Conservation (phyloP, 2,888 invertebrate genomes). For the Anoplius nigerrimus region DNA sequence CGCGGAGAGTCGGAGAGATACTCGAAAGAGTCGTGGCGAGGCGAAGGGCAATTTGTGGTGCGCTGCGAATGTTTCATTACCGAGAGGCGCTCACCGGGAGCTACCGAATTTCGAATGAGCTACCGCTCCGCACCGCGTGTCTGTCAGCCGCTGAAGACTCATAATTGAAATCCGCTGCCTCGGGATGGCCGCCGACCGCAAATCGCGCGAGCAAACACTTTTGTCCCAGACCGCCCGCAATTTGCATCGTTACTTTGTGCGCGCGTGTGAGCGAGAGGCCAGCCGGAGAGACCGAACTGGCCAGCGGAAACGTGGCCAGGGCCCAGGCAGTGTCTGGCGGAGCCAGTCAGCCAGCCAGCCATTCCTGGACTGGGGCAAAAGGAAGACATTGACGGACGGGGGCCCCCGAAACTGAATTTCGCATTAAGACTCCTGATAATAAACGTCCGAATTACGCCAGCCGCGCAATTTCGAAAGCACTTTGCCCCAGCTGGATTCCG, state of each 20-base stretch:
- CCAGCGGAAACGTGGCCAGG: not conserved
- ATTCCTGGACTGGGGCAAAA: slow-evolving; percentile 4
- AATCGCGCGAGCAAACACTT: slow-evolving; percentile 72
- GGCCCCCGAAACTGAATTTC: slow-evolving; percentile 36
- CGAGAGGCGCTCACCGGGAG: slow-evolving; percentile 66
- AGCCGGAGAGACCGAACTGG: not conserved
- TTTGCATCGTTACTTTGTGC: slow-evolving; percentile 65
- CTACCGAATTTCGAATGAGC: slow-evolving; percentile 75
- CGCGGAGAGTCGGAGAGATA: slow-evolving; percentile 1
- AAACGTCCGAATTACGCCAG: slow-evolving; percentile 27
- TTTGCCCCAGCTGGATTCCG: too few species aligned
- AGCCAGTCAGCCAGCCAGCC: too few species aligned
- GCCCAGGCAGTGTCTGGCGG: too few species aligned
- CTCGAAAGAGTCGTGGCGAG: slow-evolving; percentile 30
- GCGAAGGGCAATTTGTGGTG: slow-evolving; percentile 73
- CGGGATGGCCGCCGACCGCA: slow-evolving; percentile 67
- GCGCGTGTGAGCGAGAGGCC: slow-evolving; percentile 4
- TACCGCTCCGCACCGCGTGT: slow-evolving; percentile 59
- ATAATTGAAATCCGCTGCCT: slow-evolving; percentile 74
- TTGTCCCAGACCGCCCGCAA: slow-evolving; percentile 68
- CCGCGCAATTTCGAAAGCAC: slow-evolving; percentile 1
- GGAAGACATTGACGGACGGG: slow-evolving; percentile 30
- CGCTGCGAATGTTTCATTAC: slow-evolving; percentile 75
- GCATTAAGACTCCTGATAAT: slow-evolving; percentile 41
- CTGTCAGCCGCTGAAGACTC: slow-evolving; percentile 66